Conservation (phyloP, 2,888 invertebrate species). For the Xestia xanthographa region DNA sequence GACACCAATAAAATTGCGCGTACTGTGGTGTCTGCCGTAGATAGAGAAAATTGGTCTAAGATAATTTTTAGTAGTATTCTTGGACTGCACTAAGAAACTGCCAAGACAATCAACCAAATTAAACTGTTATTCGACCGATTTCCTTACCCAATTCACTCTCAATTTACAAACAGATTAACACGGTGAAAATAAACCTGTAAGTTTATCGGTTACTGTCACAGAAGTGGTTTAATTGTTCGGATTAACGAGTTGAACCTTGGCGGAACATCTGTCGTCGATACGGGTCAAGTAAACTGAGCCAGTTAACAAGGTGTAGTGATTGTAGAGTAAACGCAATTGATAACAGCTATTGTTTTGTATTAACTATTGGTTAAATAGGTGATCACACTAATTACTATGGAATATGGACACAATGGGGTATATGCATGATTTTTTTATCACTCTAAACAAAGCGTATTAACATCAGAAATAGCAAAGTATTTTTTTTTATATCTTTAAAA, state of each 20-base stretch:
- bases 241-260: conserved; percentile 63
- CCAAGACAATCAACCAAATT: background rate
- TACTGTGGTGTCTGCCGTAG: background rate
- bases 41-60: background rate
- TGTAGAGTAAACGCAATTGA: conserved; percentile 28
- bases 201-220: conserved; percentile 52
- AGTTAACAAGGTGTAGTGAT: conserved; percentile 35
- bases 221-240: conserved; percentile 61
- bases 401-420: background rate
- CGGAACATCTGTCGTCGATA: conserved; percentile 66
- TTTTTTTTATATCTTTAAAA: no score
- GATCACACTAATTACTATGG: background rate
- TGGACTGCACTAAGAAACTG: background rate
- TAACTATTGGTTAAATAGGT: background rate
- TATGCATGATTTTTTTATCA: no score
- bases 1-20: background rate
- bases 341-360: conserved; percentile 5
- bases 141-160: background rate
- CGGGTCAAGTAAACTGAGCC: conserved; percentile 55
- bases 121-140: background rate
- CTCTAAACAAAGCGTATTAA: no score
- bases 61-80: background rate
- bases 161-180: conserved; percentile 7
- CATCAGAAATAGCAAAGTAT: no score
- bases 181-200: conserved; percentile 54